Percentiles rank a stretch among this genome's conserved stretches.
Evolutionary conservation across 1,140 invertebrate genomes (phyloP).

Genomic region (Drosophila mojavensis): DNA sequence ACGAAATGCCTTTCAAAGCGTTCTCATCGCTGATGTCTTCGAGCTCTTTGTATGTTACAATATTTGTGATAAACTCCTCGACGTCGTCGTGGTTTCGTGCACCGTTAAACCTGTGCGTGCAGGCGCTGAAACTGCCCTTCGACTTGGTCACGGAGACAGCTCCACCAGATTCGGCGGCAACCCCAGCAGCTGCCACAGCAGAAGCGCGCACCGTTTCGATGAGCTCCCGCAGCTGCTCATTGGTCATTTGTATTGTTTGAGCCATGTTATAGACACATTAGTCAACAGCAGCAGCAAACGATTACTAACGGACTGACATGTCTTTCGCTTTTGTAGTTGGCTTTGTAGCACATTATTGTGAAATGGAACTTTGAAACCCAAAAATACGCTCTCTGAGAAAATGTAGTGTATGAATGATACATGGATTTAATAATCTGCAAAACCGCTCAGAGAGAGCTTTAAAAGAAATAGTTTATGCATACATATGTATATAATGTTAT

Average conservation of each 20-base stretch:
- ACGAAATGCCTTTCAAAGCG: slow-evolving; percentile 80
- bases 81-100: slow-evolving; percentile 69
- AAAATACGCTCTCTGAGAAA: too few species aligned
- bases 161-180: slow-evolving; percentile 11
- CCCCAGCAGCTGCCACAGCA: slow-evolving; percentile 32
- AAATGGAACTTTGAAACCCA: slow-evolving; percentile 3
- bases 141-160: neutral
- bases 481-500: too few species aligned
- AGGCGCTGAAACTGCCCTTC: slow-evolving; percentile 30
- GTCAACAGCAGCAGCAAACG: neutral
- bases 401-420: too few species aligned
- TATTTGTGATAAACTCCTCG: slow-evolving; percentile 72
- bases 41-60: slow-evolving; percentile 72
- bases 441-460: too few species aligned
- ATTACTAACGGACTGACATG: slow-evolving; percentile 36
- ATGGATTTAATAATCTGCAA: too few species aligned
- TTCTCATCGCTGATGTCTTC: slow-evolving; percentile 78
- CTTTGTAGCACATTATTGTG: slow-evolving; percentile 54
- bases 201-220: slow-evolving; percentile 50
- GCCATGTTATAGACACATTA: slow-evolving; percentile 24
- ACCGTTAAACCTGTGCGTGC: slow-evolving; percentile 61
- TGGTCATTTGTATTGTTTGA: slow-evolving; percentile 53
- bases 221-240: slow-evolving; percentile 58
- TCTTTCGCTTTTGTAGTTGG: slow-evolving; percentile 36
- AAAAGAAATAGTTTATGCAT: too few species aligned